Base-by-base conservation (phyloP, 1,140 invertebrate species). In the Luehdorfia chinensis region DNA sequence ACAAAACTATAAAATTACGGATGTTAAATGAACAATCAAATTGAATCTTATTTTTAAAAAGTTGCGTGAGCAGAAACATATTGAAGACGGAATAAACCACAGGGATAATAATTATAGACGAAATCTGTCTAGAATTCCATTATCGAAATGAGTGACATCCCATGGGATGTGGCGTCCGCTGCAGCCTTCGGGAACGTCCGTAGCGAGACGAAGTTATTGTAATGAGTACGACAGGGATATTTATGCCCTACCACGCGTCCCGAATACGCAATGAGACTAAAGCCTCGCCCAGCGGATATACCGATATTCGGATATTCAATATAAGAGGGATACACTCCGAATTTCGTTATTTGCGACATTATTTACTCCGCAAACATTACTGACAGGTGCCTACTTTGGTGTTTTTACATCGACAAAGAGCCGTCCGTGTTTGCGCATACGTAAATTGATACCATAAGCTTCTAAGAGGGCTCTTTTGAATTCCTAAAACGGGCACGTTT, bases 171-270 rank as follows among this genome's bases (percentile, higher is more conserved):
- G 36, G 54, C 59, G 61, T 69, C 66, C 69, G 58, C 55, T 55
- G 33, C 65, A 52, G 63, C 66, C 70, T 67, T 56, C 41, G 39
- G 71, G 74, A 67, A 70, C 55, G 55, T 68, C 66, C 66, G 61
- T 66, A 64, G 52, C 56, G 51, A 66, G 55, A 72, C 68, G 47
- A 76, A 75, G 68, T 75, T 81, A 81, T 80, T 79, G 74, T 81
- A 84, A 84, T 75, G 72, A 84, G 75, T 47, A 61, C 64, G 80
- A 79, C 74, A 75, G 65, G 70, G 72, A 81, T 84, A 84, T 84
- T 84, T 84, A 78, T 80, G 80, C 67, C 66, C 43, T 36, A 49
- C 52, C 69, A 75, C 65, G 74, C 69, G 62, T 55, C 71, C 75
- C 61, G 80, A 80, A 81, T 81, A 84, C 59, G 39, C 55, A 79